phyloP scores from a whole-genome alignment of 2,797 vertebrate genomes.

The Malurus leucopterus region DNA sequence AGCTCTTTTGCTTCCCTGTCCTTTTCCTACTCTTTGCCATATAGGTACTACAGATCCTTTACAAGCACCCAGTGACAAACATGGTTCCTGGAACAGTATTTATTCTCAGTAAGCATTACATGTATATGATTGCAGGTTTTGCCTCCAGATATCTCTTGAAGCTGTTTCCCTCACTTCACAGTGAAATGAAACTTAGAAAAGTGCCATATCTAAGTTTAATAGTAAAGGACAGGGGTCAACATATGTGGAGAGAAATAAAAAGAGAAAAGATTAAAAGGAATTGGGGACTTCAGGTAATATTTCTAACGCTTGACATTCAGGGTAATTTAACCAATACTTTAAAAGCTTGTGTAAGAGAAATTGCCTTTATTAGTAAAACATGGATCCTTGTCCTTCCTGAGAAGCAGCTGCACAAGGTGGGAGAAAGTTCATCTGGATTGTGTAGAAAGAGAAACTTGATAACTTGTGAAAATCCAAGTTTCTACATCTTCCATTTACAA shows the following conservation, averaged over 20 bases:
- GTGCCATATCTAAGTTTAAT: background rate
- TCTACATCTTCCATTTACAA: background rate
- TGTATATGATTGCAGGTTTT: background rate
- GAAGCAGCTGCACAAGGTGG: background rate
- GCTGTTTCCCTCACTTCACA: background rate
- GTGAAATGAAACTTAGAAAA: background rate
- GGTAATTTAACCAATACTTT: background rate
- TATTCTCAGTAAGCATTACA: background rate
- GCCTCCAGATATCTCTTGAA: background rate
- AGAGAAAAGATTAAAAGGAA: background rate
- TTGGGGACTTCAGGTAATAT: background rate
- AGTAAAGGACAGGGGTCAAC: background rate
- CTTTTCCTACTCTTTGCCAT: background rate
- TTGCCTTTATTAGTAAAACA: background rate
- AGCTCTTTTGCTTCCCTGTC: fast-evolving
- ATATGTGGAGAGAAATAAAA: background rate
- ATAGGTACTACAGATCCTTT: background rate
- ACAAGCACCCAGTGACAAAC: background rate
- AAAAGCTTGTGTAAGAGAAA: background rate
- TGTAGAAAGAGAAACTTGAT: background rate
- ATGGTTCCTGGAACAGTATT: background rate
- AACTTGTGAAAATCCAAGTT: background rate
- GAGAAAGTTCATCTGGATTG: background rate
- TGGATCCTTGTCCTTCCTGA: background rate
- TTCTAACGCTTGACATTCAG: background rate